Percentiles rank a stretch among this genome's conserved stretches.
Conservation (phyloP, 2,888 invertebrate species). For the Ophraella communa region DNA sequence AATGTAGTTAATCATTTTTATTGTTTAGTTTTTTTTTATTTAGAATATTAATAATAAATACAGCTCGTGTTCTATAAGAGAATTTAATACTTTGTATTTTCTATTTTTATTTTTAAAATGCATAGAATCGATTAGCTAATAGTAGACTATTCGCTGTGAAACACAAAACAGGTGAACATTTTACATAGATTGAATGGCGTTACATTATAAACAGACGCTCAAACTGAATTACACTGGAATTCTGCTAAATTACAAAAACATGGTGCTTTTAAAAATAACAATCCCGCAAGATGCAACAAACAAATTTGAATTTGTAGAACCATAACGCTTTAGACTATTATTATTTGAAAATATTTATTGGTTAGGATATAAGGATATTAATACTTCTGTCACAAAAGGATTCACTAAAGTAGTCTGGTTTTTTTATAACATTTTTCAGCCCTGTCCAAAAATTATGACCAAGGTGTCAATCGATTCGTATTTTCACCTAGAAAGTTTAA, state of each 20-base stretch:
- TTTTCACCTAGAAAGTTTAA: too few species aligned
- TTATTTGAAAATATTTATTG: too few species aligned
- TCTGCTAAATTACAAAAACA: not conserved
- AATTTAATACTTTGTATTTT: not conserved
- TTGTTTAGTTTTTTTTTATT: too few species aligned
- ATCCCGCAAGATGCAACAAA: not conserved
- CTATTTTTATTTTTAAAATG: slow-evolving; percentile 5
- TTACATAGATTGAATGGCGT: not conserved
- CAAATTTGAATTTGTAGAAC: not conserved
- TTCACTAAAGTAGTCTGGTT: too few species aligned
- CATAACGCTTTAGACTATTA: not conserved
- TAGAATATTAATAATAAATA: too few species aligned
- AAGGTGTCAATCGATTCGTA: too few species aligned
- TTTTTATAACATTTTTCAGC: too few species aligned
- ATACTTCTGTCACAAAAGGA: too few species aligned
- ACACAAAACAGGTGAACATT: slow-evolving; percentile 14
- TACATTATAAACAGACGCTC: slow-evolving; percentile 2
- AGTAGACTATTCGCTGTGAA: not conserved
- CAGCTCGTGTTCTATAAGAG: not conserved
- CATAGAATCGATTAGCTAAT: slow-evolving; percentile 7
- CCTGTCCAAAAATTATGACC: too few species aligned
- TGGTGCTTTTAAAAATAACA: not conserved
- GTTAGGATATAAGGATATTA: too few species aligned
- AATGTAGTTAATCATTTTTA: not conserved
- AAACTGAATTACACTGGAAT: slow-evolving; percentile 4